Evolutionary conservation across 2,797 vertebrate species (phyloP).

Genomic region (Hylomyscus alleni): DNA sequence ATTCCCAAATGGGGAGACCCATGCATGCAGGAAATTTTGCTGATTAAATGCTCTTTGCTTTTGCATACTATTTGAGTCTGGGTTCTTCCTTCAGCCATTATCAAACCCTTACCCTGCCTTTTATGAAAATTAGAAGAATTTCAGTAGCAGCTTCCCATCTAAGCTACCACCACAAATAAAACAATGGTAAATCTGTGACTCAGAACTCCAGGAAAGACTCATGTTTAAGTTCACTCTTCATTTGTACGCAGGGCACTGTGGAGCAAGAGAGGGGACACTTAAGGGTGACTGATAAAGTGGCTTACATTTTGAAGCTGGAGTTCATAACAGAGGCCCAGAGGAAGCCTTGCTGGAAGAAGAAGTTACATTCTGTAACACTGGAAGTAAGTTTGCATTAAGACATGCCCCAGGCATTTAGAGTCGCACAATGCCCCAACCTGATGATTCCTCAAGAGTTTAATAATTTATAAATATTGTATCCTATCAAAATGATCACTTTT

Average conservation of each 20-base stretch:
- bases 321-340: conserved; percentile 10
- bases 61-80: not conserved
- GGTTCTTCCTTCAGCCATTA: not conserved
- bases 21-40: not conserved
- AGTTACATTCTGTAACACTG: not conserved
- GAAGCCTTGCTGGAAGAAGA: conserved; percentile 24
- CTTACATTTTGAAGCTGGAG: conserved; percentile 18
- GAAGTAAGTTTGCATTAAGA: conserved; percentile 14
- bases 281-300: not conserved
- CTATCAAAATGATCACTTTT: conserved; percentile 85
- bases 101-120: not conserved
- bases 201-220: not conserved
- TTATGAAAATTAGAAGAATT: not conserved
- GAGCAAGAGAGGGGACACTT: accelerated
- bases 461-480: conserved; percentile 87
- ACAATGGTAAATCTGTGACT: not conserved
- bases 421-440: conserved; percentile 67
- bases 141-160: not conserved
- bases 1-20: not conserved
- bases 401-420: conserved; percentile 66
- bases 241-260: no score
- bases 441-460: conserved; percentile 84
- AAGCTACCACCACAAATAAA: not conserved
- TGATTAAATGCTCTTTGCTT: not conserved
- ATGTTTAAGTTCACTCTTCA: not conserved